phyloP scores from a whole-genome alignment of 2,888 invertebrate species.

The Allacma fusca region DNA sequence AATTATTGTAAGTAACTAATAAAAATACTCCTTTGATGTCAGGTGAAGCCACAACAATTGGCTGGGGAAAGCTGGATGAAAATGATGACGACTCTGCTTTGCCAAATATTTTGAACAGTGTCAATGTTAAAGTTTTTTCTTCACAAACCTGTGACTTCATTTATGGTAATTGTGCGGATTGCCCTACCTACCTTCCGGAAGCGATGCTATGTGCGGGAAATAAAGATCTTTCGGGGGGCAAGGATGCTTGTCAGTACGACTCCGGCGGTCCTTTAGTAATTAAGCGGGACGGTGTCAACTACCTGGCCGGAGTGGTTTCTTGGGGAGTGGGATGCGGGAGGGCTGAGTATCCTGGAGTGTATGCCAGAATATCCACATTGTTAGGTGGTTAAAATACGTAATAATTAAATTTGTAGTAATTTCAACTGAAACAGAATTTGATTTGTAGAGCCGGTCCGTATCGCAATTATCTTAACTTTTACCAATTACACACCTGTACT shows the following conservation, averaged over 20 bases:
- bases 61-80: background rate
- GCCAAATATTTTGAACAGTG: background rate
- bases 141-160: background rate
- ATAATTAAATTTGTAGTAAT: no score
- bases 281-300: background rate
- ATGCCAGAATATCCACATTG: background rate
- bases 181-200: background rate
- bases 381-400: background rate
- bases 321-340: conserved; percentile 2
- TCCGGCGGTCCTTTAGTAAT: background rate
- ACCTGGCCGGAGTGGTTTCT: background rate
- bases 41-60: background rate
- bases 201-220: background rate
- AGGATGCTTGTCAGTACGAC: background rate
- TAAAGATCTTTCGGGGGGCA: background rate
- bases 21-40: background rate
- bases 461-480: no score
- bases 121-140: background rate
- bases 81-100: background rate
- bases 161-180: conserved; percentile 2
- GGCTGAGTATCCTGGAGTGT: background rate
- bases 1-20: no score
- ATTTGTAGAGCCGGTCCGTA: no score
- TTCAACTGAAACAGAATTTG: no score
- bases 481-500: no score